phyloP scores from a whole-genome alignment of 2,888 invertebrate species.

The Prosapia bicincta region DNA sequence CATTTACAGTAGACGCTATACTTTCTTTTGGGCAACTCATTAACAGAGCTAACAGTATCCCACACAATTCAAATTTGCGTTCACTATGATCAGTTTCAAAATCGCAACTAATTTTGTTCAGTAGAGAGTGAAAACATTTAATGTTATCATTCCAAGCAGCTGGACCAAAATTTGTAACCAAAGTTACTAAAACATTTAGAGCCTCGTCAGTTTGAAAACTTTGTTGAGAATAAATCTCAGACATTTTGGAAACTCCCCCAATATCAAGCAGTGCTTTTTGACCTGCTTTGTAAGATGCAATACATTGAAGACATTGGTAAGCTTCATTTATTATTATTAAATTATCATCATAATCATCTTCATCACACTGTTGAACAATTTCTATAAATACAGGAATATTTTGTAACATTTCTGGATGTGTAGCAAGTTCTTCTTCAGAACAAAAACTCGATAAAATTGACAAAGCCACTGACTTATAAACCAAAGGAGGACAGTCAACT shows the following conservation, averaged over 20 bases:
- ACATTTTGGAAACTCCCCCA: conserved; percentile 76
- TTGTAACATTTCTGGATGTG: conserved; percentile 77
- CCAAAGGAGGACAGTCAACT: conserved; percentile 82
- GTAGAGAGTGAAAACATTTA: conserved; percentile 73
- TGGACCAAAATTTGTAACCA: conserved; percentile 69
- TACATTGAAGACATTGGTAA: conserved; percentile 76
- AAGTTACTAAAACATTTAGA: conserved; percentile 70
- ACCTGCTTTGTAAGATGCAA: conserved; percentile 74
- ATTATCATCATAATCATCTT: conserved; percentile 80
- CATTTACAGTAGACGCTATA: conserved; percentile 59
- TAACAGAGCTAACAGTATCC: conserved; percentile 70
- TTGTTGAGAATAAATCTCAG: conserved; percentile 81
- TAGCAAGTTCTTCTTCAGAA: conserved; percentile 72
- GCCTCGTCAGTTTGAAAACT: conserved; percentile 90
- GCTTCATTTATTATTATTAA: conserved; percentile 84
- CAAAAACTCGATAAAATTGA: conserved; percentile 86
- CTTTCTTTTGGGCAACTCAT: conserved; percentile 67
- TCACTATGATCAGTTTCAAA: conserved; percentile 87
- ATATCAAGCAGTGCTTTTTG: conserved; percentile 74
- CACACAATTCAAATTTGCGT: conserved; percentile 83
- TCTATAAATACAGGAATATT: conserved; percentile 80
- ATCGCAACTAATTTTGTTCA: conserved; percentile 79
- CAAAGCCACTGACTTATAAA: conserved; percentile 88
- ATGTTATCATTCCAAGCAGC: conserved; percentile 69
- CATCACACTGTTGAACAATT: conserved; percentile 79